A percentile compares a stretch with the other conserved stretches of the same genome.
Conservation (phyloP, 2,797 vertebrate genomes). For the Setipinna tenuifilis region DNA sequence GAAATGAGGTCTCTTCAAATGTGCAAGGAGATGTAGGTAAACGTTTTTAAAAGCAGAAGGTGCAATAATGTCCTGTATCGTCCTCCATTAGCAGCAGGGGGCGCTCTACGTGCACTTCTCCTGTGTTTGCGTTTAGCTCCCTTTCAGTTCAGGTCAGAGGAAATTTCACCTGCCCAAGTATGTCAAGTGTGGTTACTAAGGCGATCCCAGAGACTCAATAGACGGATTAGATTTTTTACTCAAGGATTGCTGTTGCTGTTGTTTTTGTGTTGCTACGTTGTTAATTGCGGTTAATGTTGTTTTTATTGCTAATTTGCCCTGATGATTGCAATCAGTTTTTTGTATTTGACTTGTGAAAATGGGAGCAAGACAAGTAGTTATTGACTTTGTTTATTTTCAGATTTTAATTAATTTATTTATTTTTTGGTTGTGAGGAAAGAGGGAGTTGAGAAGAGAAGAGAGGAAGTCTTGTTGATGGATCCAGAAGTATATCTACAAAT, state of each 20-base stretch:
- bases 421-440: too few relatives aligned
- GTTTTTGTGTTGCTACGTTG: not conserved
- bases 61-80: not conserved
- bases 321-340: slow-evolving; percentile 12
- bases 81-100: not conserved
- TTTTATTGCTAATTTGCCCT: not conserved
- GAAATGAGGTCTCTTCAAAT: too few relatives aligned
- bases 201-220: not conserved
- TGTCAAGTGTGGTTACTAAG: slow-evolving; percentile 15
- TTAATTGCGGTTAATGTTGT: slow-evolving; percentile 11
- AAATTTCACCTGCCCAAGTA: slow-evolving; percentile 10
- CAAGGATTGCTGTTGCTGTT: not conserved
- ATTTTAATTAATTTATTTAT: not conserved
- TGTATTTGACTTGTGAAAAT: not conserved
- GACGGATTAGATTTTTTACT: not conserved
- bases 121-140: not conserved
- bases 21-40: not conserved
- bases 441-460: not conserved
- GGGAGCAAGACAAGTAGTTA: not conserved
- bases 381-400: not conserved
- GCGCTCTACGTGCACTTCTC: not conserved
- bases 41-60: not conserved
- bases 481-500: not conserved
- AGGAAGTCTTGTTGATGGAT: not conserved
- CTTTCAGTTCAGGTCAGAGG: slow-evolving; percentile 3